Percentiles rank a stretch among this genome's conserved stretches.
Evolutionary conservation across 2,888 invertebrate species (phyloP).

Genomic region (Hoplodrina ambigua): DNA sequence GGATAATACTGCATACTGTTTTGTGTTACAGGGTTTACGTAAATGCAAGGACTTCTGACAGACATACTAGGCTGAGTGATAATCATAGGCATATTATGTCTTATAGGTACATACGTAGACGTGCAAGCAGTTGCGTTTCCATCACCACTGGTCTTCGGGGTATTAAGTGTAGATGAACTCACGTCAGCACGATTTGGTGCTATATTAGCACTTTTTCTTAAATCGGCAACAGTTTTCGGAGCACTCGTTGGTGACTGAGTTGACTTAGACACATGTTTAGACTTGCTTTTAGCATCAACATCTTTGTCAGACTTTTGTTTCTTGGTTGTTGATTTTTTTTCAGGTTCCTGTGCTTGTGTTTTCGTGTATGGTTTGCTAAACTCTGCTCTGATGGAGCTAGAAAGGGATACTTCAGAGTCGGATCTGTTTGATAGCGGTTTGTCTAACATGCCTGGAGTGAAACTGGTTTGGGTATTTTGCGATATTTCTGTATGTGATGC

Average conservation of each 20-base stretch:
- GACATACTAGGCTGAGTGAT: background rate
- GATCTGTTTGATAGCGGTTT: background rate
- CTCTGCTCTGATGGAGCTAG: conserved; percentile 28
- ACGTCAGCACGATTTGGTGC: background rate
- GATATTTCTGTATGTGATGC: background rate
- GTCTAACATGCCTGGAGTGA: background rate
- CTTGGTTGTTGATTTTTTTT: background rate
- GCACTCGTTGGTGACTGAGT: background rate
- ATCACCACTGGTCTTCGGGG: background rate
- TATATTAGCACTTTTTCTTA: background rate
- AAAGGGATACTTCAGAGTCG: conserved; percentile 17
- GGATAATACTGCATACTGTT: background rate
- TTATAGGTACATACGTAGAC: background rate
- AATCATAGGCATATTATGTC: conserved; percentile 3
- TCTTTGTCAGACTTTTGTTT: conserved; percentile 10
- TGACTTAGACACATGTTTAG: background rate
- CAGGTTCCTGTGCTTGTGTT: background rate
- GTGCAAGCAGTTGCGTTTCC: background rate
- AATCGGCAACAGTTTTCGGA: background rate
- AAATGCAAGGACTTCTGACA: background rate
- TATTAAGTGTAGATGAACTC: background rate
- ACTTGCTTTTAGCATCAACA: background rate
- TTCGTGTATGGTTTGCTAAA: conserved; percentile 19
- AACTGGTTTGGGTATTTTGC: background rate
- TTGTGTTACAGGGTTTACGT: background rate